Conservation (phyloP, 2,888 invertebrate species). For the Papilio demoleus region DNA sequence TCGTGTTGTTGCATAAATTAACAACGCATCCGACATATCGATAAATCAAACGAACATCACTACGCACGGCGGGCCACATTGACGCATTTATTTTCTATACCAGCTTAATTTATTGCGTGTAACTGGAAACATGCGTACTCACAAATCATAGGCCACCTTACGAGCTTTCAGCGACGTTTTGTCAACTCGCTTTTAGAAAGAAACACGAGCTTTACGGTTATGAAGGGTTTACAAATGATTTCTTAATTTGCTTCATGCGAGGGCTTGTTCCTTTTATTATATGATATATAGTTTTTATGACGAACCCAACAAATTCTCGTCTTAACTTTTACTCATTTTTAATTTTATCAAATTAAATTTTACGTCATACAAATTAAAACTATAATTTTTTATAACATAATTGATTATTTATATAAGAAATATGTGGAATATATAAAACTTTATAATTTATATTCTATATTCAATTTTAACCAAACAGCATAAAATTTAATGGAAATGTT, state of each 20-base stretch:
- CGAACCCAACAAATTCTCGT: not conserved
- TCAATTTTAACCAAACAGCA: too few species aligned
- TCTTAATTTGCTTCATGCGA: constrained; percentile 36
- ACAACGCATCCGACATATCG: constrained; percentile 59
- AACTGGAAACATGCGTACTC: constrained; percentile 69
- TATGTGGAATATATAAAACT: too few species aligned
- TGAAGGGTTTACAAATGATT: constrained; percentile 37
- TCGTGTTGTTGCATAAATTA: constrained; percentile 55
- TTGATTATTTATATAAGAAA: too few species aligned
- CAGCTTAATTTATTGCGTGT: constrained; percentile 73
- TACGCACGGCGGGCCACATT: constrained; percentile 57
- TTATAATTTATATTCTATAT: too few species aligned
- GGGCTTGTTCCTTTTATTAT: not conserved
- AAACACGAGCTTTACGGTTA: constrained; percentile 41
- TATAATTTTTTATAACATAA: too few species aligned
- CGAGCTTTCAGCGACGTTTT: constrained; percentile 66
- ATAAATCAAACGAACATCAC: constrained; percentile 72
- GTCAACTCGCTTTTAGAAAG: constrained; percentile 57
- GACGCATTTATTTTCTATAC: constrained; percentile 73
- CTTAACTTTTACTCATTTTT: too few species aligned
- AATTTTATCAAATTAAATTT: too few species aligned
- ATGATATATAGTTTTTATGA: not conserved
- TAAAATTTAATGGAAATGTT: not conserved
- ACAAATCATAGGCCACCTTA: constrained; percentile 68
- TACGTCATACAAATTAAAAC: too few species aligned